These are phyloP conservation scores for Pogonomyrmex californicus DNA, from an alignment of 1,140 invertebrate species.

Conservation along the genomic window DNA sequence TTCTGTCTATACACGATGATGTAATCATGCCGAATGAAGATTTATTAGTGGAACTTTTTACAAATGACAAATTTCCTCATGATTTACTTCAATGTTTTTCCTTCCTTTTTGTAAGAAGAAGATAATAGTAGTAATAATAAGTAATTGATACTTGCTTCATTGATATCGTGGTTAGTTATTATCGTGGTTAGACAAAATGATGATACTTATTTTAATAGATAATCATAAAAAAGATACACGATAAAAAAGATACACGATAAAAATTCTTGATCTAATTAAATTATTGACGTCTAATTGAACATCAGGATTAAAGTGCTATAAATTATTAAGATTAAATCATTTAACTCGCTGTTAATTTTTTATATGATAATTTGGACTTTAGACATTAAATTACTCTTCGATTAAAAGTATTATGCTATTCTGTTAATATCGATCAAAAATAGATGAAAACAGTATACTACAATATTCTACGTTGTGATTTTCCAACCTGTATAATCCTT, in stretches of 20 bases:
- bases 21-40: background rate
- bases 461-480: background rate
- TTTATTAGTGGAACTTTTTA: background rate
- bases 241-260: background rate
- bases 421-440: background rate
- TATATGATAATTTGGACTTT: background rate
- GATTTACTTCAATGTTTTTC: background rate
- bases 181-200: background rate
- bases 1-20: background rate
- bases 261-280: background rate
- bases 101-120: background rate
- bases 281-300: conserved; percentile 13
- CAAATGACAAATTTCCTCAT: conserved; percentile 13
- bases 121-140: background rate
- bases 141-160: background rate
- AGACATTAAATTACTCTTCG: background rate
- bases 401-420: background rate
- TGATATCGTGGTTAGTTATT: background rate
- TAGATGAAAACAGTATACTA: background rate
- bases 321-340: background rate
- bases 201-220: background rate
- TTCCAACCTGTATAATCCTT: background rate
- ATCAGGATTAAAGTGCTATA: background rate
- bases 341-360: background rate
- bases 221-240: background rate